Conservation (phyloP, 1,140 invertebrate species). For the Papilio xuthus region DNA sequence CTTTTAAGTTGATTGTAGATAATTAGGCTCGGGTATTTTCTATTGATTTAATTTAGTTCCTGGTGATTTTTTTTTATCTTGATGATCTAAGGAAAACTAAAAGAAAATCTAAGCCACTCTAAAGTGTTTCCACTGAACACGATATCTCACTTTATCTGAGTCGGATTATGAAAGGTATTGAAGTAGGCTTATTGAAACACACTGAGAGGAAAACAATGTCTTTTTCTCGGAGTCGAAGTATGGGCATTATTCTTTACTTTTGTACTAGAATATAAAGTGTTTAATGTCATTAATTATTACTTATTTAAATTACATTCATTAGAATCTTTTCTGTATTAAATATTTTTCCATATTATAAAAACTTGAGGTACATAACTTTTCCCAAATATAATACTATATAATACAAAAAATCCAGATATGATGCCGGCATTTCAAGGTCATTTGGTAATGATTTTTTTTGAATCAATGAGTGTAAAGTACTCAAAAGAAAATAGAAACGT, state of each 20-base stretch:
- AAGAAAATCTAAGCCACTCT: background rate
- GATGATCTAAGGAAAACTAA: background rate
- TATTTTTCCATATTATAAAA: no score
- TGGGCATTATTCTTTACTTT: background rate
- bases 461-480: constrained; percentile 10
- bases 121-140: constrained; percentile 15
- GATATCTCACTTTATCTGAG: constrained; percentile 22
- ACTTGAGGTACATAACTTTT: no score
- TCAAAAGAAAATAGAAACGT: constrained; percentile 14
- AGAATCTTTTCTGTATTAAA: no score
- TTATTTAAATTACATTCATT: background rate
- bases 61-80: no score
- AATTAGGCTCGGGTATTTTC: background rate
- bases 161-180: constrained; percentile 27
- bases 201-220: constrained; percentile 14
- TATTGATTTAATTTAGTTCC: background rate
- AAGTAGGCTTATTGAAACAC: constrained; percentile 11
- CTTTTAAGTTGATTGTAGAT: background rate
- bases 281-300: background rate
- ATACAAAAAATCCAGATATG: background rate
- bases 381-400: no score
- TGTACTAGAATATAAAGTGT: background rate
- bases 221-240: background rate
- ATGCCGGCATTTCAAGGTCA: background rate
- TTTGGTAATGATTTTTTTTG: background rate